phyloP scores from a whole-genome alignment of 2,888 invertebrate genomes.

The Dasypolia templi region DNA sequence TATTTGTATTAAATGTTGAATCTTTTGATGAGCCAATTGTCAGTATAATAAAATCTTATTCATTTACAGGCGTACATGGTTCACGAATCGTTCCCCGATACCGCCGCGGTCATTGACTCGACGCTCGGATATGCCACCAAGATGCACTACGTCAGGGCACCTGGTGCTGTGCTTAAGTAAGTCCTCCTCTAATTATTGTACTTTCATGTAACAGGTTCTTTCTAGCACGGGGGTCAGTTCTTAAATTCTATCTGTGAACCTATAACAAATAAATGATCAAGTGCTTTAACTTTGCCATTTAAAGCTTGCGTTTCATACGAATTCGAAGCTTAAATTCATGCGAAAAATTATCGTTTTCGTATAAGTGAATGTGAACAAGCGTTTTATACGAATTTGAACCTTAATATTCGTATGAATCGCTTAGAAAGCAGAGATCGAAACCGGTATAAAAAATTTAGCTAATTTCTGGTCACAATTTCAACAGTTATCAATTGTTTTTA shows the following conservation, averaged over 20 bases:
- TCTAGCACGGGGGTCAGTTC: too few species aligned
- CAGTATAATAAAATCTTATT: not conserved
- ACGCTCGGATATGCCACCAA: slow-evolving; percentile 96
- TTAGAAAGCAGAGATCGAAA: slow-evolving; percentile 5
- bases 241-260: too few species aligned
- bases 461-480: not conserved
- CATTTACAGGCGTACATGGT: slow-evolving; percentile 93
- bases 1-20: not conserved
- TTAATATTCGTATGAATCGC: not conserved
- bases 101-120: slow-evolving; percentile 95
- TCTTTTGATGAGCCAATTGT: not conserved
- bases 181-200: slow-evolving; percentile 69
- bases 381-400: not conserved
- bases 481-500: not conserved
- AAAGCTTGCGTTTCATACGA: not conserved
- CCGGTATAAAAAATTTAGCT: slow-evolving; percentile 4
- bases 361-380: not conserved
- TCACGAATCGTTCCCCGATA: slow-evolving; percentile 97
- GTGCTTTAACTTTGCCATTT: not conserved
- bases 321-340: not conserved
- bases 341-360: not conserved
- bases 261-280: too few species aligned
- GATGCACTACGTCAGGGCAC: slow-evolving; percentile 90
- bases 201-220: too few species aligned
- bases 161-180: slow-evolving; percentile 88